Base-by-base conservation (phyloP, 2,797 vertebrate species). In the Rhinatrema bivittatum region DNA sequence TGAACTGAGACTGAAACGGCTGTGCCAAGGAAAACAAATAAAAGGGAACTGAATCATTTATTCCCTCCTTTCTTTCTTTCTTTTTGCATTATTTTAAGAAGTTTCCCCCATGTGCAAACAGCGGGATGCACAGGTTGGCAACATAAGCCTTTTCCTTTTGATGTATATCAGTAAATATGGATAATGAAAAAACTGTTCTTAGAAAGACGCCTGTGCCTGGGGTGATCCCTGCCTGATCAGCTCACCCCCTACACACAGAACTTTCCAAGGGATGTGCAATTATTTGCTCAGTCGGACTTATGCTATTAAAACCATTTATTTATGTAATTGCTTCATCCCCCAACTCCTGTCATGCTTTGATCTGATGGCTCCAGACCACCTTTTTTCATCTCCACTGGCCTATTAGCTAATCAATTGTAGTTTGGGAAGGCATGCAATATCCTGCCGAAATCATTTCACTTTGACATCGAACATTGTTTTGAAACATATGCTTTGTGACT, bases 231-330 rank as follows among this genome's bases (percentile, higher is more conserved):
- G 70, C 71, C 65, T 73, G 70, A 73, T 77, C 74, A 68, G 53
- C 74, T n/a, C n/a, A n/a, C n/a, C n/a, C 66, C 60, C 55, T 70
- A 45, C 50, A 58, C 78, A 71, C 49, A 12, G 29, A 52, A 70
- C 68, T 78, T 78, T 81, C 70, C 72, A 79, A 78, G 72, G 70
- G 69, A 74, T 78, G 67, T 76, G 68, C 74, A 79, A 78, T 84
- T 86, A 85, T 86, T 88, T 86, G 74, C 79, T 81, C 74, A 76
- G 79, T 74, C 77, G 77, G 71, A 62, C 69, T 76, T 81, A 86
- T 82, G n/a, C n/a, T n/a, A n/a, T n/a, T n/a, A n/a, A n/a, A n/a
- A 81, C 70, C 72, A 84, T 85, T 82, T 84, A 82, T 86, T 86
- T 82, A 76, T 81, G 76, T 74, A 77, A 77, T 85, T 79, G 78